Base-by-base conservation (phyloP, 2,113 vertebrate species). In the Lynx canadensis region DNA sequence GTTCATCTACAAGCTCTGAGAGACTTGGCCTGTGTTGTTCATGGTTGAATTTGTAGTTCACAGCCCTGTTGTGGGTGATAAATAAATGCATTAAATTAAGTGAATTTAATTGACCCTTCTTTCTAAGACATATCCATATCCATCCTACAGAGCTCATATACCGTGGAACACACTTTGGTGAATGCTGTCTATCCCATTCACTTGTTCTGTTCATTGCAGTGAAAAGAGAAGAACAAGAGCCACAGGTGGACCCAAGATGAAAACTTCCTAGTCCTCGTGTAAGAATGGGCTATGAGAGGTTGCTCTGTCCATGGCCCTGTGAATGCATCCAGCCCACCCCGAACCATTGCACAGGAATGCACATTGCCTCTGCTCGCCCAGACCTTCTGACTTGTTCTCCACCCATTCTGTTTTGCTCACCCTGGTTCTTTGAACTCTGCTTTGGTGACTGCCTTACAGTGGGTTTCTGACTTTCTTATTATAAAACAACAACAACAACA, bases 31-130 rank as follows among this genome's bases (percentile, higher is more conserved):
- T 48, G 3, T 55, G 21, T 41, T 68, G 41, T 6, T 91, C 74
- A 31, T 74, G 84, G 29, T 33, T 76, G 48, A 91, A 74, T 87
- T 60, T 38, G 9, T 80, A 69, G 74, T 29, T 88, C 80, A 73
- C 3, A 48, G 4, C 52, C 63, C 38, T 63, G 2, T 23, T 85
- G 15, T 38, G 38, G 16, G 13, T 79, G 33, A 65, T 65, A 74
- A 71, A 38, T 69, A 66, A n/a, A 38, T 74, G 38, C 78, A n/a
- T 74, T 90, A 55, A 45, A 33, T 10, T 33, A 52, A 82, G 45
- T 74, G 31, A 82, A 66, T 87, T 90, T 63, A 63, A 50, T 55
- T 63, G 63, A 71, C 15, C 19, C 27, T 71, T 91, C 19, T 50
- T 82, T 52, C 31, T 21, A 90, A 92, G 19, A 79, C 45, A 5